Base-by-base conservation (phyloP, 2,113 vertebrate species). In the Lepus europaeus region DNA sequence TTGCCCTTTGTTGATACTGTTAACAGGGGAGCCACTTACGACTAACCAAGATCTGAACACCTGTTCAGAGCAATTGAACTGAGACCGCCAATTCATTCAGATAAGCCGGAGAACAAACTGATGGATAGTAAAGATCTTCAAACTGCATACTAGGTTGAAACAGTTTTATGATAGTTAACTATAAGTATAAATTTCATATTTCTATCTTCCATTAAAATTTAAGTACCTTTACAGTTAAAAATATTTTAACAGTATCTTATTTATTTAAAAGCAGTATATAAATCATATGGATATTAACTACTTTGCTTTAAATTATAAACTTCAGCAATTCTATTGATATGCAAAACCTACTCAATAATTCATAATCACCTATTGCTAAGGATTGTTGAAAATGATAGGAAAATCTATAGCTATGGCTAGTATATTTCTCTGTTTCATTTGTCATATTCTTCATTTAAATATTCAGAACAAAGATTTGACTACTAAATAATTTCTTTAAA, bases 1-100 rank as follows among this genome's bases (percentile, higher is more conserved):
- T 93, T 90, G 87, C 96, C 95, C 96, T 98, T 87, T 96, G 94
- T 77, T 97, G 95, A 96, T 96, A 97, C 95, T 95, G 96, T 95
- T 97, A 97, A 92, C 95, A 97, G 39, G 96, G 95, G 92, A 96
- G 95, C 96, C 95, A 96, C 95, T 98, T 97, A 94, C 31, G 0
- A 89, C 94, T 95, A 96, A 95, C 96, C 93, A 96, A 97, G 94
- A 95, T 93, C 91, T 97, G 94, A 96, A 97, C 85, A 96, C 85
- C 45, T 70, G 93, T 95, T 97, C 95, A 95, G 83, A 95, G 95
- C 92, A 95, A 98, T 87, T 97, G 96, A 97, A 96, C 89, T 94
- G 95, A 97, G 96, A 97, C 95, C 27, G 49, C 78, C 3, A 96
- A 95, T 92, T 96, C 64, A 92, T 88, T 95, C 79, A 88, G 79